Evolutionary conservation across 2,797 vertebrate genomes (phyloP).

Genomic region (Heteromormyrus szaboi): DNA sequence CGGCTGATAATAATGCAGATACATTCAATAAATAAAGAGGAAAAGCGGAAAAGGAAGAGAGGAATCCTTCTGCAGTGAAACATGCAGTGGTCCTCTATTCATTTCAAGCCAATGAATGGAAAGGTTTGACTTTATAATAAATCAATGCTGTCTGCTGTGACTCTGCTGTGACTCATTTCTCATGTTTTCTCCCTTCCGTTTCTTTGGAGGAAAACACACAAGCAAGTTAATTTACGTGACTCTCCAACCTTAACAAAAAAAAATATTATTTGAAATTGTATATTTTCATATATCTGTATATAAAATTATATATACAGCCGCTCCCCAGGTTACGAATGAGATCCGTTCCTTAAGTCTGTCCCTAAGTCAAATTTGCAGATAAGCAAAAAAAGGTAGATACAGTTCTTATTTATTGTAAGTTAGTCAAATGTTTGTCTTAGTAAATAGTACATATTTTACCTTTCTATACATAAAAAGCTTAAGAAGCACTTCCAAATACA

Average conservation of each 20-base stretch:
- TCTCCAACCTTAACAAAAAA: neutral
- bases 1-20: neutral
- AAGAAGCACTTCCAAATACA: neutral
- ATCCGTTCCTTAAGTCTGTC: neutral
- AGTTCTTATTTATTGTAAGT: neutral
- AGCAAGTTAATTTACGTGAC: neutral
- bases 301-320: neutral
- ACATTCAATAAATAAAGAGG: slow-evolving; percentile 11
- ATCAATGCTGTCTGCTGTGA: neutral
- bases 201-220: neutral
- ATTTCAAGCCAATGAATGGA: neutral
- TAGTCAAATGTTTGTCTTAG: neutral
- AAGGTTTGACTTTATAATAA: neutral
- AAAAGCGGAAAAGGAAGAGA: neutral
- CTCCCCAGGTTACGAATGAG: neutral
- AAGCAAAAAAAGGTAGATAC: neutral
- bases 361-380: neutral
- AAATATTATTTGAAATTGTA: neutral
- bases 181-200: neutral
- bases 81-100: neutral
- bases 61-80: neutral
- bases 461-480: neutral
- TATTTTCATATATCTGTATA: neutral
- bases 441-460: neutral
- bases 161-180: neutral